Percentiles rank a stretch among this genome's conserved stretches.
These are phyloP conservation scores for Epinephelus coioides DNA, from an alignment of 2,797 vertebrate genomes.

Conservation along the genomic window DNA sequence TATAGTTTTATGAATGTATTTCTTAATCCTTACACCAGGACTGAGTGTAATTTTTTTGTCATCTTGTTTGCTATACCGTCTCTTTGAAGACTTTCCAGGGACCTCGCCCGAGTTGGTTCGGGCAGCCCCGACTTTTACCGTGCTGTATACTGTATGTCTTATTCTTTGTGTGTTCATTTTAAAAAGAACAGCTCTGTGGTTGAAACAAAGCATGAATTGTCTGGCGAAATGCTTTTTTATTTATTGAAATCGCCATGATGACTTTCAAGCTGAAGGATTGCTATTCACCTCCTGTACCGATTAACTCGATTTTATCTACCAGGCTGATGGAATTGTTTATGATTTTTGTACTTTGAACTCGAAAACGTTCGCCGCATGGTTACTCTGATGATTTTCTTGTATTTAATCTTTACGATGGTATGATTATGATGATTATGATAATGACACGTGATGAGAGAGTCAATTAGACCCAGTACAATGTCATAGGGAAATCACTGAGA, in stretches of 20 bases:
- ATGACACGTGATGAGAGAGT: conserved; percentile 28
- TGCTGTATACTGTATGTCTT: conserved; percentile 65
- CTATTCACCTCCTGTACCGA: not conserved
- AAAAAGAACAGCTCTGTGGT: conserved; percentile 58
- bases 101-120: conserved; percentile 40
- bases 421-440: conserved; percentile 37
- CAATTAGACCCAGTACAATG: conserved; percentile 38
- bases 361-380: conserved; percentile 71
- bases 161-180: conserved; percentile 57
- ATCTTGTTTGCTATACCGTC: conserved; percentile 66
- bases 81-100: conserved; percentile 66
- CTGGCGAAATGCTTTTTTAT: conserved; percentile 62
- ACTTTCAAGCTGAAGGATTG: conserved; percentile 56
- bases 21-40: conserved; percentile 74
- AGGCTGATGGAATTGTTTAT: conserved; percentile 50
- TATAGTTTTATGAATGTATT: conserved; percentile 87
- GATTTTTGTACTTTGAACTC: conserved; percentile 66
- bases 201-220: conserved; percentile 65
- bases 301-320: conserved; percentile 23
- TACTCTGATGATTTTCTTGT: conserved; percentile 65
- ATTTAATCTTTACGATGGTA: conserved; percentile 61
- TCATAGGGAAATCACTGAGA: conserved; percentile 48
- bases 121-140: conserved; percentile 58
- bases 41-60: conserved; percentile 67
- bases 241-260: conserved; percentile 65